Conservation (phyloP, 1,140 invertebrate genomes). For the Aphaenogaster ashmeadi region DNA sequence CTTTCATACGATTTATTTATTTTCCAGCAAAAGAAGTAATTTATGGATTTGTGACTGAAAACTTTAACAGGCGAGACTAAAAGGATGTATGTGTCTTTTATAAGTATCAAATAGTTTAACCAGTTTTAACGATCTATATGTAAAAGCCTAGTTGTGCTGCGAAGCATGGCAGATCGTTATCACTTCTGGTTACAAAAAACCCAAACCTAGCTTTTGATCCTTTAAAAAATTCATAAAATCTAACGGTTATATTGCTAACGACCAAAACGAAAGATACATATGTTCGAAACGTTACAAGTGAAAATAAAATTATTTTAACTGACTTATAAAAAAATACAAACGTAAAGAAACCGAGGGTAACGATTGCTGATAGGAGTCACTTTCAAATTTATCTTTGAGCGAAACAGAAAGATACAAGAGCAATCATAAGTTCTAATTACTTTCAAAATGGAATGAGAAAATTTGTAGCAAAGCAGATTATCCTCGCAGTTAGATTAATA, state of each 20-base stretch:
- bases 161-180: slow-evolving; percentile 42
- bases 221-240: slow-evolving; percentile 31
- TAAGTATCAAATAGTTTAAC: slow-evolving; percentile 25
- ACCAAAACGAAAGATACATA: not conserved
- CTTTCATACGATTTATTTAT: not conserved
- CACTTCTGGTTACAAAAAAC: slow-evolving; percentile 35
- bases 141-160: slow-evolving; percentile 30
- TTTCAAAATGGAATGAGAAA: slow-evolving; percentile 38
- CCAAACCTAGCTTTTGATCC: slow-evolving; percentile 1
- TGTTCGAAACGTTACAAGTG: not conserved
- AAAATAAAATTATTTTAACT: not conserved
- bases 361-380: not conserved
- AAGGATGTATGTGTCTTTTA: not conserved
- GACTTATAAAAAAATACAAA: not conserved
- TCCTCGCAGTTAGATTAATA: slow-evolving; percentile 44
- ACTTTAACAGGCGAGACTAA: slow-evolving; percentile 10
- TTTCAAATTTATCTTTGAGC: not conserved
- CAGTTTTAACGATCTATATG: slow-evolving; percentile 48
- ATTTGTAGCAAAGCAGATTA: slow-evolving; percentile 53
- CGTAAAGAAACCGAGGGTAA: not conserved
- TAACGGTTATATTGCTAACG: not conserved
- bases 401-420: not conserved
- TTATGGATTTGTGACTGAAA: not conserved
- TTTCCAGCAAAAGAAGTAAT: not conserved
- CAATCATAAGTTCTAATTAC: slow-evolving; percentile 40